Base-by-base conservation (phyloP, 2,888 invertebrate genomes). In the Scrobipalpa atriplicella region DNA sequence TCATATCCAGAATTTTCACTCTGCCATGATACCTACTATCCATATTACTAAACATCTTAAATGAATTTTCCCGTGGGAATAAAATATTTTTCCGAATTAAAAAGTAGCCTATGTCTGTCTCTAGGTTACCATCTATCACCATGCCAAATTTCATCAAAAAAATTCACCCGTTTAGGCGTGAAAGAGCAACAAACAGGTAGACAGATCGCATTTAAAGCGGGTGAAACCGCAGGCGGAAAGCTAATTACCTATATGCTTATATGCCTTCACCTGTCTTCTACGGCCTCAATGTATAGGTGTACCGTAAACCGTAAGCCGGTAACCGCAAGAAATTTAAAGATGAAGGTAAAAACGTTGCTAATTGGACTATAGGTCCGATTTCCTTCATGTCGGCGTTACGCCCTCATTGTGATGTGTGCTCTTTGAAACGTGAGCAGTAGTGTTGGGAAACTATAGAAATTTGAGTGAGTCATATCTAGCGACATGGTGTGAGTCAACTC, bases 381-480 rank as follows among this genome's bases (percentile, higher is more conserved):
- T 67, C 65, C 67, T 67, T 64, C 62, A 47, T 67, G 62, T 65
- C 56, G 62, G 36, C 65, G 67, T 67, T 63, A 66, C 68, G 66
- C 66, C 29, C 68, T 66, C 61, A 61, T 68, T 66, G 62, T 60
- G 68, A 61, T 64, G 66, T 66, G 62, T 64, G 64, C 51, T 64
- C 39, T n/a, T 43, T 63, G 56, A 29, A 58, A 62, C 62, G 52
- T 58, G 36, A 52, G 16, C 41, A 51, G 16, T 52, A 63, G 52
- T 29, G 63, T 52, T 51, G 63, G 52, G 63, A 63, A 10, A n/a
- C 9, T 8, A 3, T 36, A 13, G n/a, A 38, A n/a, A 0, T 16
- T 38, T 58, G 47, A 47, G 47, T n/a, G 19, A n/a, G 19, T n/a
- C 16, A n/a, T n/a, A 10, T 19, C 19, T 2, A 19, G n/a, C n/a